Evolutionary conservation across 2,888 invertebrate genomes (phyloP), one percentile per base, ranked within the genome.

Genomic region (Drosophila limbata): DNA sequence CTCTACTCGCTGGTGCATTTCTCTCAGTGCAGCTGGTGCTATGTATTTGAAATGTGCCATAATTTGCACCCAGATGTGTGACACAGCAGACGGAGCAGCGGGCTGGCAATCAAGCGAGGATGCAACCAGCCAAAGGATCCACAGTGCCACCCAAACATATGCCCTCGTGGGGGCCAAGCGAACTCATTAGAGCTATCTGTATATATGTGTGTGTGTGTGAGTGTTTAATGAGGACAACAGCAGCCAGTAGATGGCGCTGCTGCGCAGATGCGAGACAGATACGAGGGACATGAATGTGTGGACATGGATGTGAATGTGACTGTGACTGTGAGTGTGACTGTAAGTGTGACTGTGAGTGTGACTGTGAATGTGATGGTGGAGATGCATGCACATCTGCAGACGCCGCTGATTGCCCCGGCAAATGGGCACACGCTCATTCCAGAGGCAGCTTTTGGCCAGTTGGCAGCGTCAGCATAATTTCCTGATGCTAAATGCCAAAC

Each of bases 381-480:
- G 59, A 72, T 66, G 74, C 74, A 79, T 81, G 85, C 85, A 79
- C 88, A 84, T 75, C 84, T 85, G 84, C 87, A 83, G 84, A 79
- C 84, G 81, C 60, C 76, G 79, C 84, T 84, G 88, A 84, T 88
- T 84, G 88, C 79, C 76, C 70, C 71, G 69, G 73, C 68, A 74
- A 69, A 47, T 47, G 50, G 60, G 51, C 51, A 44, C 47, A 48
- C 40, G 28, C 35, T 56, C 56, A 60, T 63, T 42, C 39, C 67
- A 48, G 45, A 56, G 44, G 28, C 52, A 48, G 59, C 51, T 45
- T 59, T 52, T 57, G 71, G 62, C 84, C 77, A 80, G 87, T 88
- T 91, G 89, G 90, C 91, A 88, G 73, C 90, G 90, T 91, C 91
- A 91, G 90, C 91, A 91, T 91, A 85, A 91, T 91, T 90, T 91